phyloP scores from a whole-genome alignment of 1,140 invertebrate species.

The Neotoxoptera formosana region DNA sequence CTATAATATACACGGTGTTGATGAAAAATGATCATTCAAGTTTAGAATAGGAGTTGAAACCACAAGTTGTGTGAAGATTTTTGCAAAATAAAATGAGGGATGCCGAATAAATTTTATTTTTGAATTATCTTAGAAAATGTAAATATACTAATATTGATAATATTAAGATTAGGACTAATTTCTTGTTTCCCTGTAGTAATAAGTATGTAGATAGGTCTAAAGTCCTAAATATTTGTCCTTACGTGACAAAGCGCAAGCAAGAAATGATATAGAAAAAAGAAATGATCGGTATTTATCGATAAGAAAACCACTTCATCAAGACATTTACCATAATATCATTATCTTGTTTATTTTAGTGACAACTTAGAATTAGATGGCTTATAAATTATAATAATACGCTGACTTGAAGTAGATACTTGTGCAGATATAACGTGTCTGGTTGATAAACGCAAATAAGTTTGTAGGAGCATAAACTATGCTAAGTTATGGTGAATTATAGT shows the following conservation, averaged over 20 bases:
- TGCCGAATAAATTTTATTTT: neutral
- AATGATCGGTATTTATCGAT: neutral
- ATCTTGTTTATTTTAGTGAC: neutral
- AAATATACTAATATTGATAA: neutral
- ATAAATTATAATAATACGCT: neutral
- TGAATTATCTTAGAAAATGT: neutral
- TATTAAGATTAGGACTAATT: neutral
- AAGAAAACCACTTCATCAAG: neutral
- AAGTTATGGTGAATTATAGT: conserved; percentile 10
- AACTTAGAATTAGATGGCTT: neutral
- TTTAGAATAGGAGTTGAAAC: neutral
- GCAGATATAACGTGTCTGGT: neutral
- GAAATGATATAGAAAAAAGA: neutral
- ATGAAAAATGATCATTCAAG: neutral
- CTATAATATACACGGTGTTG: neutral
- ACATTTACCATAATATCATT: neutral
- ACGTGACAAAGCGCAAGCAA: neutral
- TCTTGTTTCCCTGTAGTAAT: neutral
- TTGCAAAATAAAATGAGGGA: too few relatives aligned
- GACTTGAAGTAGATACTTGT: neutral
- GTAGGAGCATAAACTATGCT: neutral
- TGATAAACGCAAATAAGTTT: conserved; percentile 8
- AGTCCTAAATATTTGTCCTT: neutral
- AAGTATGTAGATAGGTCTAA: neutral
- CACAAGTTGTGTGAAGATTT: too few relatives aligned